A percentile compares a stretch with the other conserved stretches of the same genome.
phyloP scores from a whole-genome alignment of 2,888 invertebrate genomes.

The Dascillus cervinus region DNA sequence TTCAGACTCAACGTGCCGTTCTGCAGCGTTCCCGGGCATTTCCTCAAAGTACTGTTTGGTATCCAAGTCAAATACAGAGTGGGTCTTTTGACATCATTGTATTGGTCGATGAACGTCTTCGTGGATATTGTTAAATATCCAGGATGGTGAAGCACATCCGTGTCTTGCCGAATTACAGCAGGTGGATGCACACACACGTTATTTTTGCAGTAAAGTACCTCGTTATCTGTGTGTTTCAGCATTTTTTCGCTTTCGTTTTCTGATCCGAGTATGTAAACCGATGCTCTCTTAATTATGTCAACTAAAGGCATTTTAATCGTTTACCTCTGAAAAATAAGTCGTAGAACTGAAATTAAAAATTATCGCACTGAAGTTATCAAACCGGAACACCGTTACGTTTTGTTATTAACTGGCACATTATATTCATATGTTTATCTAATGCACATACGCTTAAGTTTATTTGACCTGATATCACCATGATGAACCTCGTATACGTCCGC shows the following conservation, averaged over 20 bases:
- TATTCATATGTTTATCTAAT: conserved; percentile 13
- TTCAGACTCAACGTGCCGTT: conserved; percentile 38
- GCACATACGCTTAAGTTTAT: conserved; percentile 11
- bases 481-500: conserved; percentile 14
- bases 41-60: conserved; percentile 81
- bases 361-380: no score
- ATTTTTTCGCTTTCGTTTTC: conserved; percentile 53
- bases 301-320: conserved; percentile 78
- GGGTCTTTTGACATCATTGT: conserved; percentile 66
- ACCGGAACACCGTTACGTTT: no score
- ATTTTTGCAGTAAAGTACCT: conserved; percentile 86
- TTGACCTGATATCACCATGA: conserved; percentile 16
- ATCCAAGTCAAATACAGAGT: conserved; percentile 92
- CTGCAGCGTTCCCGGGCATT: conserved; percentile 62
- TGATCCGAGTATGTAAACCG: conserved; percentile 68
- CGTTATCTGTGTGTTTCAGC: conserved; percentile 70
- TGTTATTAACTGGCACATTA: no score
- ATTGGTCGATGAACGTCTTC: conserved; percentile 69
- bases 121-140: conserved; percentile 86
- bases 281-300: conserved; percentile 69
- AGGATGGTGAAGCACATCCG: conserved; percentile 83
- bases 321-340: no score
- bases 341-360: no score
- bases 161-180: conserved; percentile 70
- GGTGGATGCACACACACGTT: conserved; percentile 97